Percentiles rank a stretch among this genome's conserved stretches.
Conservation (phyloP, 2,888 invertebrate genomes). For the Diadromus collaris region DNA sequence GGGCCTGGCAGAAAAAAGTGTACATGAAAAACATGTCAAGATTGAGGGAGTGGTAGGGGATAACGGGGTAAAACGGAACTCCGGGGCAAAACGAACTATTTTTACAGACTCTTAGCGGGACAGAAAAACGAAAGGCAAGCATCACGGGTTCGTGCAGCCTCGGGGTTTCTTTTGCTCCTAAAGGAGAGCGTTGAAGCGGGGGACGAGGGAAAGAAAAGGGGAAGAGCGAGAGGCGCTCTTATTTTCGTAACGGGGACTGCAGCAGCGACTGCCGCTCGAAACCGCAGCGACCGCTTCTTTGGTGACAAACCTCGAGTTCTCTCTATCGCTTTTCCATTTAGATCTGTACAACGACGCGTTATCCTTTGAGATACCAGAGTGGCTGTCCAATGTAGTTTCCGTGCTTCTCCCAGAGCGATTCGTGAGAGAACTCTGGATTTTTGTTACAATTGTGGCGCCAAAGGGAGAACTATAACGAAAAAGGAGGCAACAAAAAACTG, state of each 20-base stretch:
- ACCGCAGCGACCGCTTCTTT: slow-evolving; percentile 33
- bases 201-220: slow-evolving; percentile 58
- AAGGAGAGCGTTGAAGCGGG: slow-evolving; percentile 3
- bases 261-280: neutral
- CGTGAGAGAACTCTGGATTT: slow-evolving; percentile 13
- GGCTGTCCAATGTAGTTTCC: slow-evolving; percentile 12
- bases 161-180: no score
- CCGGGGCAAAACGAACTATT: no score
- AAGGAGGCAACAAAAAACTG: neutral
- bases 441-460: neutral
- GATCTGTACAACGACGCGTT: slow-evolving; percentile 4
- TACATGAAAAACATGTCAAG: slow-evolving; percentile 39
- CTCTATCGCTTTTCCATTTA: neutral
- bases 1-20: slow-evolving; percentile 9
- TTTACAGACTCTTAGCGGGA: no score
- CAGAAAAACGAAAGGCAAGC: no score
- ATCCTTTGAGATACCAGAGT: slow-evolving; percentile 26
- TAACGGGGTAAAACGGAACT: no score
- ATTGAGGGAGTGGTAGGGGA: neutral
- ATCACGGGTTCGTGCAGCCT: no score
- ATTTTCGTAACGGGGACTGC: slow-evolving; percentile 56
- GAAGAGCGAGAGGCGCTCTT: slow-evolving; percentile 44
- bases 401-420: slow-evolving; percentile 3
- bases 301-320: slow-evolving; percentile 43
- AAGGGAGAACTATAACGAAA: neutral